Evolutionary conservation across 2,888 invertebrate species (phyloP).

Genomic region (Camptogramma bilineatum): DNA sequence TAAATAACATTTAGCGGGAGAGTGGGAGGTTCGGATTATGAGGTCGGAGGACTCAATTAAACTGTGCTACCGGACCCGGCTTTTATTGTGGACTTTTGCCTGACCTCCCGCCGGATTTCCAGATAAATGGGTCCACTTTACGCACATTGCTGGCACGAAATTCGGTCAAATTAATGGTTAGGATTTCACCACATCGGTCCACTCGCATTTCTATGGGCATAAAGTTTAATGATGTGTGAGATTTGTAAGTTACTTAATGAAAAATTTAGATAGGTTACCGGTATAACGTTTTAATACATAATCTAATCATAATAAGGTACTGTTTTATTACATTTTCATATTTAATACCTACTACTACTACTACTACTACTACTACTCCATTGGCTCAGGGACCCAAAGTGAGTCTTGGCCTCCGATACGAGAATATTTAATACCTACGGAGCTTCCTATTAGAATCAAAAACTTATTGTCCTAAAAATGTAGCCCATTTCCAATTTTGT

Average conservation of each 20-base stretch:
- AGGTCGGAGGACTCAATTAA: constrained; percentile 85
- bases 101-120: constrained; percentile 80
- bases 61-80: constrained; percentile 80
- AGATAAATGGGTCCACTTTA: constrained; percentile 80
- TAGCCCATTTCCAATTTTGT: too few relatives aligned
- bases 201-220: constrained; percentile 30
- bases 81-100: constrained; percentile 82
- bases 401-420: too few relatives aligned
- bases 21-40: constrained; percentile 78
- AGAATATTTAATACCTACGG: too few relatives aligned
- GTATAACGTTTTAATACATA: neutral
- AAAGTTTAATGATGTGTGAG: constrained; percentile 9
- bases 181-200: constrained; percentile 54
- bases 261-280: neutral
- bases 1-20: constrained; percentile 83
- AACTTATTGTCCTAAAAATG: too few relatives aligned
- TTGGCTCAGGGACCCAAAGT: too few relatives aligned
- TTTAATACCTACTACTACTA: too few relatives aligned
- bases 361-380: too few relatives aligned
- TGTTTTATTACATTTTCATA: too few relatives aligned
- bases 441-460: too few relatives aligned
- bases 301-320: too few relatives aligned
- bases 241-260: constrained; percentile 11
- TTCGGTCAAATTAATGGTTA: constrained; percentile 65
- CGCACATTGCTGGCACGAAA: constrained; percentile 62